Base-by-base conservation (phyloP, 2,113 vertebrate species). In the Neolamprologus sp. region DNA sequence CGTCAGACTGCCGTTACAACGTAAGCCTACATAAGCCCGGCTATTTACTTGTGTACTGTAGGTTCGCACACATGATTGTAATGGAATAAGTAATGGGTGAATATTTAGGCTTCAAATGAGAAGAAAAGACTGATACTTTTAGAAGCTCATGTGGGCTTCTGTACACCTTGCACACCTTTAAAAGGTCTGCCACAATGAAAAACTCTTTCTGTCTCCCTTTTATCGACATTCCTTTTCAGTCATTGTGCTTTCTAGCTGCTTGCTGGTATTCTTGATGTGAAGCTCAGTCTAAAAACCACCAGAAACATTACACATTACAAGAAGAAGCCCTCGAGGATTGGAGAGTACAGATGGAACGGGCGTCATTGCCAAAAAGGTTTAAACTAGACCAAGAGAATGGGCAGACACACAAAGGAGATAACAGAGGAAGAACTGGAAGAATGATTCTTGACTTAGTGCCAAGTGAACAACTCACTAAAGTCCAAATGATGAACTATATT, bases 401-500 rank as follows among this genome's bases (percentile, higher is more conserved):
- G 21, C 17, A 3, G 57, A 65, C 47, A 47, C 53, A 35, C n/a
- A 80, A 57, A 19, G 1, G 33, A 57, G 73, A 63, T 33, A 82
- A 81, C 63, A 37, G 21, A 17, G 65, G 12, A 78, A 33, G 23
- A 37, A 78, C 45, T 88, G 82, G 81, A 78, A 42, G n/a, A 58
- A 81, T 4, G 5, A 79, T 49, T 63, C 7, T 65, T 2, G n/a
- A 49, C 6, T 71, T 85, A 49, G 47, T 53, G 80, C 82, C 37
- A 81, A 11, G 7, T 57, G 31, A 85, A 85, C 23, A 81, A 35
- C 28, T 57, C 35, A 35, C 81, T 60, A 5, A 73, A 81, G 35
- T 37, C 63, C 42, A 45, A 58, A 83, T 51, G 1, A n/a, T 75
- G 49, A 90, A 87, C 84, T 9, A 73, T 37, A 80, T 87, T 82